These are phyloP conservation scores for Phortica variegata DNA, from an alignment of 1,140 invertebrate genomes.

Conservation along the genomic window DNA sequence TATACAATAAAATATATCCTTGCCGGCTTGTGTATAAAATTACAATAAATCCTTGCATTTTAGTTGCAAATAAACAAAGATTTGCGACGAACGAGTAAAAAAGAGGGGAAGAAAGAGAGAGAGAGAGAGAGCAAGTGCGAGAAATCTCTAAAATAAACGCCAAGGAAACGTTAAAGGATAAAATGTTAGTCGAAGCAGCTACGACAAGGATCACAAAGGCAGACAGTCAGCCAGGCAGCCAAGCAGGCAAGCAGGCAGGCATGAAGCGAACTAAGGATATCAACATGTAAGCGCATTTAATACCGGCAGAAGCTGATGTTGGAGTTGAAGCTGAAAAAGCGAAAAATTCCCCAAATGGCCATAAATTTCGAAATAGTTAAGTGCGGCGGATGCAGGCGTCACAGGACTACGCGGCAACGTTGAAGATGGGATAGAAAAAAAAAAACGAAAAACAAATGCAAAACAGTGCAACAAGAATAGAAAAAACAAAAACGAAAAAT, in stretches of 20 bases:
- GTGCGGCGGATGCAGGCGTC: too few species aligned
- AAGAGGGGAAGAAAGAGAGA: neutral
- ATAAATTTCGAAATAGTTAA: constrained; percentile 33
- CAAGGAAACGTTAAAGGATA: neutral
- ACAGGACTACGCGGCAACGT: too few species aligned
- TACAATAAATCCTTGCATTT: constrained; percentile 53
- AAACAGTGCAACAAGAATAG: too few species aligned
- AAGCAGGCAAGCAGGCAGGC: constrained; percentile 12
- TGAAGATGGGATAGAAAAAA: too few species aligned
- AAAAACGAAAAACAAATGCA: too few species aligned
- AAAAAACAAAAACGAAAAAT: too few species aligned
- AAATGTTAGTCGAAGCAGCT: neutral
- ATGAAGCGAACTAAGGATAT: constrained; percentile 12
- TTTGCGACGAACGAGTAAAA: constrained; percentile 30
- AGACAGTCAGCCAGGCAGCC: constrained; percentile 6
- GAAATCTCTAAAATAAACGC: too few species aligned
- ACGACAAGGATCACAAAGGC: neutral
- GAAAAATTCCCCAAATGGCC: constrained; percentile 54
- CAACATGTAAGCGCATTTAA: constrained; percentile 52
- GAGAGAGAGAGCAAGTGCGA: neutral
- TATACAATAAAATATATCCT: neutral
- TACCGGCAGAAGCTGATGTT: constrained; percentile 18
- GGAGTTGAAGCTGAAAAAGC: constrained; percentile 47
- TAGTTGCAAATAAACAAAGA: constrained; percentile 55
- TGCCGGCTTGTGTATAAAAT: constrained; percentile 41